phyloP scores from a whole-genome alignment of 2,113 vertebrate genomes.

The Dasypus novemcinctus region DNA sequence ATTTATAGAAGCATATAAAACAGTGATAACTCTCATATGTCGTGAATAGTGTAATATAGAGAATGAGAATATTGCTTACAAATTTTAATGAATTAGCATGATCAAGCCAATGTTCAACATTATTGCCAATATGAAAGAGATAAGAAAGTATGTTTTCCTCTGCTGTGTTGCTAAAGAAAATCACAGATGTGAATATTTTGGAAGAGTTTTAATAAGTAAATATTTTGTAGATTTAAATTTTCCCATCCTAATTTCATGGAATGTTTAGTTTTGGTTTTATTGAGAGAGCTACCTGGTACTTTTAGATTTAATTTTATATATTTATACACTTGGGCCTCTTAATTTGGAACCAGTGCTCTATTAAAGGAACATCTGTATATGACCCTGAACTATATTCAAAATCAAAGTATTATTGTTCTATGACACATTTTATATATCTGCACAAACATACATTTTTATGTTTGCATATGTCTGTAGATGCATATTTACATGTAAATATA shows the following conservation, averaged over 20 bases:
- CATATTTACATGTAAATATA: background rate
- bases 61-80: background rate
- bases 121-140: background rate
- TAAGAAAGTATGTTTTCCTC: background rate
- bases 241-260: constrained; percentile 4
- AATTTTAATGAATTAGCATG: background rate
- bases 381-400: background rate
- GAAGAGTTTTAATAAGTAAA: background rate
- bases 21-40: background rate
- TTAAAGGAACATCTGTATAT: background rate
- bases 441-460: background rate
- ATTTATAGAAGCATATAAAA: background rate
- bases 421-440: background rate
- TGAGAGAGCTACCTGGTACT: background rate
- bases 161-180: background rate
- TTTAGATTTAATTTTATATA: background rate
- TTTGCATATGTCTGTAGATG: background rate
- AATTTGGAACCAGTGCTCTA: background rate
- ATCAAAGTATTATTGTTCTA: background rate
- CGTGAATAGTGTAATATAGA: background rate
- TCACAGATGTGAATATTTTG: background rate
- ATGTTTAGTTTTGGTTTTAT: constrained; percentile 11
- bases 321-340: background rate
- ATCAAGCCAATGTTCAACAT: background rate
- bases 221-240: background rate